Percentiles rank a stretch among this genome's conserved stretches.
Evolutionary conservation across 2,888 invertebrate species (phyloP).

Genomic region (Oscheius myriophilus): DNA sequence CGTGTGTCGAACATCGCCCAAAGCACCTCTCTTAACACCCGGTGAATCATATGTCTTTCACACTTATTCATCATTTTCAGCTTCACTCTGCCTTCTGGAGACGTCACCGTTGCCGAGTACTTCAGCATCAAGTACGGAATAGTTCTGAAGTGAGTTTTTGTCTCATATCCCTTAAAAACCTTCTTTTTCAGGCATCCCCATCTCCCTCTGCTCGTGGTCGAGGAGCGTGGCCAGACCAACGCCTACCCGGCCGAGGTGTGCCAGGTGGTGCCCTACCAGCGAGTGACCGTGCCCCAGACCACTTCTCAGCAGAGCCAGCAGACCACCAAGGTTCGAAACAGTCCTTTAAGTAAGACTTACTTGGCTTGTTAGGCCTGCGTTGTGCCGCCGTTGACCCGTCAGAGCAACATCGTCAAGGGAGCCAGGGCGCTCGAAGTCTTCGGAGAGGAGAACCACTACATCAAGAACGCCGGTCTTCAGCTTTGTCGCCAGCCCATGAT

Average conservation of each 20-base stretch:
- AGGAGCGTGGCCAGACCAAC: conserved; percentile 38
- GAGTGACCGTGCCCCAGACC: conserved; percentile 50
- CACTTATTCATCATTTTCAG: too few species aligned
- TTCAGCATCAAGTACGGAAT: conserved; percentile 35
- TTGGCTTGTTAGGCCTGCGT: conserved; percentile 33
- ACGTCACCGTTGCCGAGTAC: conserved; percentile 36
- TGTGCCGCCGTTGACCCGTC: conserved; percentile 39
- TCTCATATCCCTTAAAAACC: too few species aligned
- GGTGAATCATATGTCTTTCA: too few species aligned
- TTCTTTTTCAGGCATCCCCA: conserved; percentile 32
- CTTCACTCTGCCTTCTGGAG: conserved; percentile 1
- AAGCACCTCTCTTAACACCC: background rate
- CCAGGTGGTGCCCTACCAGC: conserved; percentile 44
- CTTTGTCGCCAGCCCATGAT: conserved; percentile 36
- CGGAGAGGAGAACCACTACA: conserved; percentile 29
- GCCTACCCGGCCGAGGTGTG: conserved; percentile 49
- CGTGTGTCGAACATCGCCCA: background rate
- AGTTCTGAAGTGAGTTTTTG: conserved; percentile 32
- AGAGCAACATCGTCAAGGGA: conserved; percentile 31
- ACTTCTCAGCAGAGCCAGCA: conserved; percentile 37
- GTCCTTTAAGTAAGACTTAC: background rate
- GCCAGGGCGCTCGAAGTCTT: conserved; percentile 35
- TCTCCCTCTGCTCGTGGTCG: conserved; percentile 37
- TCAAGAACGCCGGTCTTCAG: conserved; percentile 29
- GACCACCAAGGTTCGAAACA: conserved; percentile 38